Conservation (phyloP, 2,888 invertebrate genomes). For the Corythucha ciliata region DNA sequence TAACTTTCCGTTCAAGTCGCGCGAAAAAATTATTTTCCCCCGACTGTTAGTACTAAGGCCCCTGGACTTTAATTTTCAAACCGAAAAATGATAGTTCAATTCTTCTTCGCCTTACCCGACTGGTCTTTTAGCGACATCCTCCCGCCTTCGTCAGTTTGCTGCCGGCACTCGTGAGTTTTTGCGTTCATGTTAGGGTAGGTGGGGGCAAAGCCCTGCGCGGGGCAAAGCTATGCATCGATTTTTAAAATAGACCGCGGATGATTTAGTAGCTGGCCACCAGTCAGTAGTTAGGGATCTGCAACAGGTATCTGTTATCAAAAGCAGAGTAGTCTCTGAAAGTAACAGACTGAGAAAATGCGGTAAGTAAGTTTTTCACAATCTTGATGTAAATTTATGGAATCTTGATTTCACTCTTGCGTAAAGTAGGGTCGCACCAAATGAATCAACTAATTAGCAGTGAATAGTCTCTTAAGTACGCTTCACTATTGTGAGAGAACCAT, state of each 20-base stretch:
- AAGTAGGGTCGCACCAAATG: slow-evolving; percentile 5
- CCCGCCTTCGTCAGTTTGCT: too few relatives aligned
- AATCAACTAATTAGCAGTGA: background rate
- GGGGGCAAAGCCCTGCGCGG: slow-evolving; percentile 6
- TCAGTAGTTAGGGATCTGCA: slow-evolving; percentile 1
- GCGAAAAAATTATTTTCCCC: too few relatives aligned
- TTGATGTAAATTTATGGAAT: slow-evolving; percentile 6
- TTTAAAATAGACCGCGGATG: slow-evolving; percentile 1
- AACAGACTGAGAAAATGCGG: background rate
- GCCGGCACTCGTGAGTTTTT: too few relatives aligned
- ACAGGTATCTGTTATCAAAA: slow-evolving; percentile 3
- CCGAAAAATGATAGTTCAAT: too few relatives aligned
- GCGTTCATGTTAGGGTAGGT: slow-evolving; percentile 19
- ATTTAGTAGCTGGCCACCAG: slow-evolving; percentile 13
- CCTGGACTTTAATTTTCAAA: too few relatives aligned
- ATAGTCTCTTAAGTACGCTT: background rate
- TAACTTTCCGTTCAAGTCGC: too few relatives aligned
- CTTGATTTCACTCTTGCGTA: slow-evolving; percentile 11
- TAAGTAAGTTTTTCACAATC: slow-evolving; percentile 11
- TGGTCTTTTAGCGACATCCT: too few relatives aligned
- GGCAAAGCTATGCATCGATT: slow-evolving; percentile 14
- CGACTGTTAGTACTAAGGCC: too few relatives aligned
- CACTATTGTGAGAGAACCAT: slow-evolving; percentile 4
- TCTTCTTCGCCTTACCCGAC: too few relatives aligned
- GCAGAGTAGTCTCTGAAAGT: background rate